phyloP scores from a whole-genome alignment of 2,113 vertebrate genomes.

The Paraplagusia blochii region DNA sequence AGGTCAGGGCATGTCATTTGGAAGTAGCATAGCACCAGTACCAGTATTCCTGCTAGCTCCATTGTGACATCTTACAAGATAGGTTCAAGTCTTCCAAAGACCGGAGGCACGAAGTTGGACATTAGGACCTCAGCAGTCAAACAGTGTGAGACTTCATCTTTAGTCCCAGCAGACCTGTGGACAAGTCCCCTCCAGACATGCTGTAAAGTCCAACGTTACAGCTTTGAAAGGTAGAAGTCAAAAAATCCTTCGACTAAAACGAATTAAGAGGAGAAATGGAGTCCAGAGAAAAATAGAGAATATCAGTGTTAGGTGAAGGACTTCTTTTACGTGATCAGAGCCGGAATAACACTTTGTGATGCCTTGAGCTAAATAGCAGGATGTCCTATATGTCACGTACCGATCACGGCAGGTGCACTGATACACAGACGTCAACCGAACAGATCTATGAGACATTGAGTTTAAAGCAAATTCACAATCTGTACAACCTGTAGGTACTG shows the following conservation, averaged over 20 bases:
- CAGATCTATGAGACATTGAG: too few relatives aligned
- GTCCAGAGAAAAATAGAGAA: neutral
- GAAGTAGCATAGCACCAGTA: conserved; percentile 79
- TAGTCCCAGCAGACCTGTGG: conserved; percentile 38
- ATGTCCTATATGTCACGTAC: too few relatives aligned
- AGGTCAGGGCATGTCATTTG: conserved; percentile 81
- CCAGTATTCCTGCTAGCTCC: conserved; percentile 8
- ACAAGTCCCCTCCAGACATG: conserved; percentile 50
- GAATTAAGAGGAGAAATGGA: neutral
- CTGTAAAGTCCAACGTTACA: conserved; percentile 68
- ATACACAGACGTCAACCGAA: too few relatives aligned
- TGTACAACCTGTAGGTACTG: too few relatives aligned
- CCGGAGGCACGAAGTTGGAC: conserved; percentile 20
- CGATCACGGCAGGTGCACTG: too few relatives aligned
- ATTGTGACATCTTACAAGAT: conserved; percentile 42
- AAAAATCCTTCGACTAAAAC: conserved; percentile 1
- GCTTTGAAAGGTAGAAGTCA: conserved; percentile 35
- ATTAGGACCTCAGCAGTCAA: conserved; percentile 51
- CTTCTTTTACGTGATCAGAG: too few relatives aligned
- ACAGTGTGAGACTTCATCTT: conserved; percentile 37
- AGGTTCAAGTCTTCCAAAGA: conserved; percentile 44
- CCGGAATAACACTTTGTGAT: too few relatives aligned
- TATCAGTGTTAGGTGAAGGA: too few relatives aligned
- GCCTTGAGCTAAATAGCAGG: too few relatives aligned
- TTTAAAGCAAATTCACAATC: too few relatives aligned